Base-by-base conservation (phyloP, 2,888 invertebrate species). In the Nineta flava region DNA sequence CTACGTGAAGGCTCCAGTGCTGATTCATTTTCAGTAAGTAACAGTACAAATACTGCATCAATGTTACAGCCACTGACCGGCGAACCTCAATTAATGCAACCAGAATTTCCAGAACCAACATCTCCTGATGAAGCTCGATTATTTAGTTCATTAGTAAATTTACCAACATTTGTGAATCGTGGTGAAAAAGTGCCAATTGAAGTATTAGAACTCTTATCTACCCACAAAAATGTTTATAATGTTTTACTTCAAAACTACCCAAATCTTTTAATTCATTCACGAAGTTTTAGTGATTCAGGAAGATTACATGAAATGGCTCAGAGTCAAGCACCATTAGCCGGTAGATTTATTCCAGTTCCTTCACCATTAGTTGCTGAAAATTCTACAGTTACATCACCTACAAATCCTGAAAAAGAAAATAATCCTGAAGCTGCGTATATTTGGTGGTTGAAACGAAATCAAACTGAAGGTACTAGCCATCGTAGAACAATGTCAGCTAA, bases 161-260 rank as follows among this genome's bases (percentile, higher is more conserved):
- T 92, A 51, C 92, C 91, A 1, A 92, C 91, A 0, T 92, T 79
- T 60, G 78, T 90, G 55, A 77, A 79, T 45, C 80, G 82, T 54
- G 83, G 83, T 1, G 86, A 86, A 63, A 81, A 79, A 51, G 80
- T 87, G 1, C 84, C 86, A 0, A 63, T 82, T 6, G 87, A 87
- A 67, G 83, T 84, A 19, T 71, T 85, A 55, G 84, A 84, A 61
- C 62, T 83, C 55, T 71, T 85, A 61, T 80, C 82, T 47, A 77
- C 76, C 42, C 75, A 75, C 53, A 79, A 79, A 54, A 76, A 81
- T 53, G 79, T 83, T 21, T 83, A 83, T 61, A 79, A 80, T 50
- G 78, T 83, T 7, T 61, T 87, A 13, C 66, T 85, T 50, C 80
- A 83, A 57, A 83, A 83, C 63, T 86, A 85, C 62, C 86, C 87